Base-by-base conservation (phyloP, 2,888 invertebrate genomes). In the Agrilus cyanescens region DNA sequence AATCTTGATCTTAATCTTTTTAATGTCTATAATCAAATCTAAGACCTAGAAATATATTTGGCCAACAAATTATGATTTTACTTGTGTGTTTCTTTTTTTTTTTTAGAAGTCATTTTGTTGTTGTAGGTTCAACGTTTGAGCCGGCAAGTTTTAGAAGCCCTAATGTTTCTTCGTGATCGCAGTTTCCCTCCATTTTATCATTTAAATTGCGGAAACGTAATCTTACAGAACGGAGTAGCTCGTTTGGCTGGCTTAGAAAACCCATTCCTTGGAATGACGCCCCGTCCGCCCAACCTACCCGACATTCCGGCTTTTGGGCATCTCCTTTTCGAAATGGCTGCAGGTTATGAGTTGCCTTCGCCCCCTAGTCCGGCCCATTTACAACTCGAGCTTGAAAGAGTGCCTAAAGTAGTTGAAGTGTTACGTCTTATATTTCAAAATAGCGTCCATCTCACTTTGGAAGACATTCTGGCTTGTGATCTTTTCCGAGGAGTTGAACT, bases 211-310 rank as follows among this genome's bases (percentile, higher is more conserved):
- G 91, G 91, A 32, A 94, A 94, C 67, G 81, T 94, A 18, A 85
- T 93, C 51, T 75, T 93, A 33, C 91, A 93, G 59, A 90, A 93
- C 63, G 90, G 91, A 14, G 88, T 89, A 1, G 93, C 93, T 38
- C 77, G 91, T 61, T 72, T 93, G 57, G 83, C 89, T 34, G 91
- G 88, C 1, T 69, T 90, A 49, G 93, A 93, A 67, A 93, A 90
- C 65, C 80, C 84, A 1, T 69, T 93, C 41, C 72, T 90, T 35
- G 88, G 89, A 2, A 78, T 85, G 38, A 68, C 75, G 13, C 81
- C 85, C 2, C 67, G 70, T 18, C 37, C 69, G 61, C 59, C 70
- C 10, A 68, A 68, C 13, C 69, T 72, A 8, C 73, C 81, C 44
- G 82, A 83, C 61, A 75, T 77, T 12, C 70, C 82, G 49, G 80